These are phyloP conservation scores for Epizoanthus illoricatus DNA, from an alignment of 92 coral and sea anemone genomes.

Conservation along the genomic window DNA sequence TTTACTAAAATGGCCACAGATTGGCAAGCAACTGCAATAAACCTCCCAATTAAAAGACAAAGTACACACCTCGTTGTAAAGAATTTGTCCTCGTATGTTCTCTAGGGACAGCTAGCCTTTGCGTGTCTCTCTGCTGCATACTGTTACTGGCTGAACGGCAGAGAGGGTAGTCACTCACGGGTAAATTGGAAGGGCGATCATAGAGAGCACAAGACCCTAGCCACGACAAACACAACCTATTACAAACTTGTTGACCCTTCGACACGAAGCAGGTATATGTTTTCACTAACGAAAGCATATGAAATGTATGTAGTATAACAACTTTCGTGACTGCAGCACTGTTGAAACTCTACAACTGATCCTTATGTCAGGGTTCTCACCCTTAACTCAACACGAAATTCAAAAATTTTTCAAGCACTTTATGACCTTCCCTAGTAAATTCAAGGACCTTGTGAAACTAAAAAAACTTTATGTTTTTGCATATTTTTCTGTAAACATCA, in stretches of 20 bases:
- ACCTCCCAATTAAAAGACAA: background rate
- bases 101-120: background rate
- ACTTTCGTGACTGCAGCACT: too few relatives aligned
- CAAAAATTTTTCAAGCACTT: too few relatives aligned
- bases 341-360: too few relatives aligned
- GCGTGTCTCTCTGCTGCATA: background rate
- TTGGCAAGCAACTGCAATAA: background rate
- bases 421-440: too few relatives aligned
- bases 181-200: slow-evolving; percentile 40
- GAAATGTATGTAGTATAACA: too few relatives aligned
- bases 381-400: too few relatives aligned
- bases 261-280: background rate
- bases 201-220: slow-evolving; percentile 38
- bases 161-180: slow-evolving; percentile 36
- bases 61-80: background rate
- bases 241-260: slow-evolving; percentile 2
- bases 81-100: background rate
- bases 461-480: too few relatives aligned
- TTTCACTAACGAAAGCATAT: too few relatives aligned
- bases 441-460: too few relatives aligned
- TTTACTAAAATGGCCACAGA: too few relatives aligned
- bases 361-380: too few relatives aligned
- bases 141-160: slow-evolving; percentile 45
- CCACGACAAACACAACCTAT: slow-evolving; percentile 30
- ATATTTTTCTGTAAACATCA: too few relatives aligned